Evolutionary conservation across 2,888 invertebrate genomes (phyloP).

Genomic region (Auanema sp.): DNA sequence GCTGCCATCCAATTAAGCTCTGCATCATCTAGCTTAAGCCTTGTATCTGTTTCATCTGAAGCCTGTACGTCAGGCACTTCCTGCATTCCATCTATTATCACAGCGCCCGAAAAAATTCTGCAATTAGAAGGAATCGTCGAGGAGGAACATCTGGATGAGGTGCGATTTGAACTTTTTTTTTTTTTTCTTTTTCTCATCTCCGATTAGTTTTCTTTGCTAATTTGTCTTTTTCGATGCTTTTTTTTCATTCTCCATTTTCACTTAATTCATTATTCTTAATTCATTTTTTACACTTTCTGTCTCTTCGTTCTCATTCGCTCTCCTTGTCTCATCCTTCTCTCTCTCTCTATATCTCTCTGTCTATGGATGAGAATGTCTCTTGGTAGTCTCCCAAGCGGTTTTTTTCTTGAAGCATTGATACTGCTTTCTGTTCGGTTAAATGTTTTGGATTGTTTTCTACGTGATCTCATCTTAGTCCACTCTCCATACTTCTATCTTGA

Average conservation of each 20-base stretch:
- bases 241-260: background rate
- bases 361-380: background rate
- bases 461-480: background rate
- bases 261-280: too few relatives aligned
- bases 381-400: background rate
- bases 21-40: too few relatives aligned
- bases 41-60: background rate
- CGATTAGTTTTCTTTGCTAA: background rate
- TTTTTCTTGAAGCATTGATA: constrained; percentile 2
- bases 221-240: background rate
- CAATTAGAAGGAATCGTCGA: constrained; percentile 15
- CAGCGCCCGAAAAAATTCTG: constrained; percentile 9
- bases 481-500: background rate
- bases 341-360: too few relatives aligned
- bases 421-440: background rate
- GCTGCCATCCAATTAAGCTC: background rate
- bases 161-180: constrained; percentile 7
- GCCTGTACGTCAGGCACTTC: constrained; percentile 7
- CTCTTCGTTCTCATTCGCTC: too few relatives aligned
- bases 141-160: constrained; percentile 24
- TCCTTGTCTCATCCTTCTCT: too few relatives aligned
- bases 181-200: too few relatives aligned
- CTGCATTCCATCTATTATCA: constrained; percentile 1
- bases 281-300: too few relatives aligned
- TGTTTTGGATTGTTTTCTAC: background rate